Base-by-base conservation (phyloP, 2,797 vertebrate genomes). In the Myotis pilosus region DNA sequence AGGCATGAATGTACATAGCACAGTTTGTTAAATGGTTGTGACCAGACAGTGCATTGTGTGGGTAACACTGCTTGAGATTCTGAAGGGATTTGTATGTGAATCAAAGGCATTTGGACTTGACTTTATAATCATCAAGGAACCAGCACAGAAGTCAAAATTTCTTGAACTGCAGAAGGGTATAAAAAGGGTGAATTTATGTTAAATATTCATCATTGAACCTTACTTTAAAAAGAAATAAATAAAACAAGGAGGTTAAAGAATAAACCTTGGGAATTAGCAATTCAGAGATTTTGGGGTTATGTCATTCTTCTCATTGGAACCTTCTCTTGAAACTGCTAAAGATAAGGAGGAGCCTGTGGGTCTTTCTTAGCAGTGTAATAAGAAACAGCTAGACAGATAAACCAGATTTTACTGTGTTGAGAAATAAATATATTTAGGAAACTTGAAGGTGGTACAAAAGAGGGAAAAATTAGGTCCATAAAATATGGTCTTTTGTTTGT, bases 181-280 rank as follows among this genome's bases (percentile, higher is more conserved):
- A 53, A 57, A 91, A 94, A 47, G 15, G 33, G 16, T 94, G 33
- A 87, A 90, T 83, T 87, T 84, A 51, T 93, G 36, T 87, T 94
- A 94, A 85, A 87, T 60, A 79, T 81, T 57, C 30, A 16, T 69
- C 55, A 86, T 10, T 82, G 51, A 88, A 71, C 17, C 16, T 69
- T 30, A 84, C 68, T 92, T 87, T 89, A 38, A 78, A 93, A 94
- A 88, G 33, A 86, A 92, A 66, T 7, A 68, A 94, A 86, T 0
- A 83, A 92, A 81, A 88, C 7, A 55, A 20, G 57, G 57, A 76
- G 22, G 33, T 91, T 78, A 16, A 94, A 93, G 22, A 53, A 53
- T 53, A 33, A 69, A 51, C 51, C 36, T 83, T 86, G 22, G 79
- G 51, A 69, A 78, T 49, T 71, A 75, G 22, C 49, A 88, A 22